These are phyloP conservation scores for Aldabrachelys gigantea DNA, from an alignment of 2,113 vertebrate species.

Conservation along the genomic window DNA sequence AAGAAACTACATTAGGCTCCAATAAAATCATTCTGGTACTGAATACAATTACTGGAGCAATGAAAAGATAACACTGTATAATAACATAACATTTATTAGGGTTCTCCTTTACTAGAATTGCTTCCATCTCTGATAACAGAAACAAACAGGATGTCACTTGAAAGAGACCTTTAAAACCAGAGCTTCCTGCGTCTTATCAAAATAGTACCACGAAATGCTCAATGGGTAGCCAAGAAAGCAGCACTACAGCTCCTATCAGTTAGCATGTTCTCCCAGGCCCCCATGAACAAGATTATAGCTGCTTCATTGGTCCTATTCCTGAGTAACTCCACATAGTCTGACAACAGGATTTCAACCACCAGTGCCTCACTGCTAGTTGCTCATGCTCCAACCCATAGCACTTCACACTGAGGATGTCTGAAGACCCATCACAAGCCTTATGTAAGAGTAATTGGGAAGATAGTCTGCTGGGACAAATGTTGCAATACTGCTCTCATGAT, in stretches of 20 bases:
- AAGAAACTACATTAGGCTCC: not conserved
- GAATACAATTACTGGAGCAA: not conserved
- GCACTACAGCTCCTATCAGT: not conserved
- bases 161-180: conserved; percentile 47
- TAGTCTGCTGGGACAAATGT: not conserved
- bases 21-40: not conserved
- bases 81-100: not conserved
- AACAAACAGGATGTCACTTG: conserved; percentile 48
- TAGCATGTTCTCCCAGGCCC: conserved; percentile 47
- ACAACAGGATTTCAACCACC: not conserved
- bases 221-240: not conserved
- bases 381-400: conserved; percentile 21
- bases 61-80: not conserved
- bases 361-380: conserved; percentile 27
- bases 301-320: conserved; percentile 23
- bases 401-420: not conserved
- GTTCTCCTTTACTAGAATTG: not conserved
- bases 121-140: conserved; percentile 43
- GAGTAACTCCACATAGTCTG: conserved; percentile 66
- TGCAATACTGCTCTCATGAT: not conserved
- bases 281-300: conserved; percentile 35
- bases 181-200: conserved; percentile 55
- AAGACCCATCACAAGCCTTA: conserved; percentile 27
- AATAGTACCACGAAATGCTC: not conserved
- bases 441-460: not conserved